Evolutionary conservation across 1,140 invertebrate genomes (phyloP).

Genomic region (Pseudomyrmex flavicornis): DNA sequence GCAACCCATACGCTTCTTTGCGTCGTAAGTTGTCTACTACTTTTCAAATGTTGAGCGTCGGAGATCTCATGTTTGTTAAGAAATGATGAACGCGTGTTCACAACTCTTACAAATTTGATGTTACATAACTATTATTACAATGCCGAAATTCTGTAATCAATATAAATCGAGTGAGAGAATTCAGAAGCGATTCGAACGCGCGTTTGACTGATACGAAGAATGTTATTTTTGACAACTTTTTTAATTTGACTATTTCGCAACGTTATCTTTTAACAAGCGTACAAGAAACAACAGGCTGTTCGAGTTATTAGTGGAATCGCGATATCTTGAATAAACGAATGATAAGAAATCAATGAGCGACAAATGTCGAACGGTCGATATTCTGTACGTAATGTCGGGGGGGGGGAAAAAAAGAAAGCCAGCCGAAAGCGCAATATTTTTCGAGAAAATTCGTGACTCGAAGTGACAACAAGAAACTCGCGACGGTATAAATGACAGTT

Average conservation of each 20-base stretch:
- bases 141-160: not conserved
- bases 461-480: not conserved
- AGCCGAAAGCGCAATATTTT: not conserved
- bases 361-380: not conserved
- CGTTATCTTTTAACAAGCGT: not conserved
- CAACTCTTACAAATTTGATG: no score
- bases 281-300: not conserved
- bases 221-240: slow-evolving; percentile 3
- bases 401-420: not conserved
- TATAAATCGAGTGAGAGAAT: not conserved
- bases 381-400: not conserved
- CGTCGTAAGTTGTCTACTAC: no score
- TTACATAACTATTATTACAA: not conserved
- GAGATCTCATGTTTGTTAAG: no score
- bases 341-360: slow-evolving; percentile 17
- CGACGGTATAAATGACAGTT: no score
- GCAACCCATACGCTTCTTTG: no score
- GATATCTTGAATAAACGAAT: slow-evolving; percentile 35
- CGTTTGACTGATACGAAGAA: not conserved
- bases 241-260: slow-evolving; percentile 8
- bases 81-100: no score
- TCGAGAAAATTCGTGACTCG: not conserved
- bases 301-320: slow-evolving; percentile 4
- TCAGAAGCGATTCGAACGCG: not conserved
- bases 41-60: no score